A percentile compares a stretch with the other conserved stretches of the same genome.
Conservation (phyloP, 2,113 vertebrate species). For the Ctenodactylus gundi region DNA sequence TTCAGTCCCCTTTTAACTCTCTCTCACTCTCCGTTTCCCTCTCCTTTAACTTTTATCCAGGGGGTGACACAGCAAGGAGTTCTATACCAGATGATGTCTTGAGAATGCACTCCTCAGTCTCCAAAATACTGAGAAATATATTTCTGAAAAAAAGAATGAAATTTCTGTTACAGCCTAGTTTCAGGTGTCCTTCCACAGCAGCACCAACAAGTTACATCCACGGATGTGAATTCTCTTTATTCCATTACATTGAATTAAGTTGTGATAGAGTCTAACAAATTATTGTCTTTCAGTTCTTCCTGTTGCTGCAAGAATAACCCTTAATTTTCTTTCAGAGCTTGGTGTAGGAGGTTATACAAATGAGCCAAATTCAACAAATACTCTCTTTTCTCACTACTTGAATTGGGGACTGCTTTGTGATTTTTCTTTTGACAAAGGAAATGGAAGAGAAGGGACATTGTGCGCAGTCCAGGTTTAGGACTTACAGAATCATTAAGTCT, state of each 20-base stretch:
- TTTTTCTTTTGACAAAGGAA: background rate
- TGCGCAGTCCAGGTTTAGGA: too few relatives aligned
- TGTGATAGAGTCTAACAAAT: background rate
- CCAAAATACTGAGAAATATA: background rate
- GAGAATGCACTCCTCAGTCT: background rate
- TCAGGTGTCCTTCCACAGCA: background rate
- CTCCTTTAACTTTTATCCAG: background rate
- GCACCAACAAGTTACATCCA: background rate
- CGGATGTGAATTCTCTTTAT: background rate
- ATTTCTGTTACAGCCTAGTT: background rate
- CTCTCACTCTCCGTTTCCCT: background rate
- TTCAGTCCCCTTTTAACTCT: background rate
- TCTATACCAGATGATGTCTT: background rate
- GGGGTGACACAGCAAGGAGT: background rate
- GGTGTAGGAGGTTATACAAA: background rate
- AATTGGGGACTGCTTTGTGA: background rate
- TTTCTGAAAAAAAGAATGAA: too few relatives aligned
- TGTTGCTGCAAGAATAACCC: background rate
- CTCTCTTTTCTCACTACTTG: background rate
- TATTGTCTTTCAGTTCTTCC: background rate
- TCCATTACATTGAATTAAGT: background rate
- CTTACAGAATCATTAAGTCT: background rate
- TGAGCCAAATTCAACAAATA: background rate
- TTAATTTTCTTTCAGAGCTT: background rate
- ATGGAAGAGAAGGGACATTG: background rate